Base-by-base conservation (phyloP, 2,797 vertebrate genomes). In the Diplodus puntazzo region DNA sequence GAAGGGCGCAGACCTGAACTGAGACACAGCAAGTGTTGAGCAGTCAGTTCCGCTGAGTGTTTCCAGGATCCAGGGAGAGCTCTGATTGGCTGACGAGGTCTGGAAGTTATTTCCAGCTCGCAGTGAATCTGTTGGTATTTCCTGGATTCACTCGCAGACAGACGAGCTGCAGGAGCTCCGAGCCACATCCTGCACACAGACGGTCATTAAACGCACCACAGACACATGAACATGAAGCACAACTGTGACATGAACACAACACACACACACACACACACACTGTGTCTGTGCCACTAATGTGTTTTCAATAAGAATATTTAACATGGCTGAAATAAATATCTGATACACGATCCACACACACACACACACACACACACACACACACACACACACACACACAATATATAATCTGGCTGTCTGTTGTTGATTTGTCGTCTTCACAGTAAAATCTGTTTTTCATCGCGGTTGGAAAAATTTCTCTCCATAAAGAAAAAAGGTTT, bases 81-180 rank as follows among this genome's bases (percentile, higher is more conserved):
- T 64, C 7, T 69, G 71, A 75, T 75, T 79, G 75, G 71, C 58
- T 7, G 48, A 0, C 0, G 58, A 23, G 30, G 74, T 78, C 80
- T 86, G 84, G 74, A 83, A 83, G 67, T 78, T 16, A 83, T 80
- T 80, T 83, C 14, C 70, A 77, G 54, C 49, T 30, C 59, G 57
- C 62, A 55, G 73, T 42, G 68, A 27, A 45, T 69, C 66, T 39
- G 60, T 20, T 75, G 75, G 83, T 68, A 79, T 75, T 83, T 83
- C 81, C 81, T 83, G 81, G 63, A 80, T 61, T 63, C 69, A 21
- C n/a, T 45, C 12, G 54, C 67, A 58, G 62, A 57, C 53, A 17
- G 64, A 52, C 13, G 12, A 59, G 23, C 50, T 11, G 67, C 42
- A 21, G 34, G 34, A 34, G 34, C 34, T 34, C 34, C 7, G 34